phyloP scores from a whole-genome alignment of 1,140 invertebrate species.

The Brachionus sp. region DNA sequence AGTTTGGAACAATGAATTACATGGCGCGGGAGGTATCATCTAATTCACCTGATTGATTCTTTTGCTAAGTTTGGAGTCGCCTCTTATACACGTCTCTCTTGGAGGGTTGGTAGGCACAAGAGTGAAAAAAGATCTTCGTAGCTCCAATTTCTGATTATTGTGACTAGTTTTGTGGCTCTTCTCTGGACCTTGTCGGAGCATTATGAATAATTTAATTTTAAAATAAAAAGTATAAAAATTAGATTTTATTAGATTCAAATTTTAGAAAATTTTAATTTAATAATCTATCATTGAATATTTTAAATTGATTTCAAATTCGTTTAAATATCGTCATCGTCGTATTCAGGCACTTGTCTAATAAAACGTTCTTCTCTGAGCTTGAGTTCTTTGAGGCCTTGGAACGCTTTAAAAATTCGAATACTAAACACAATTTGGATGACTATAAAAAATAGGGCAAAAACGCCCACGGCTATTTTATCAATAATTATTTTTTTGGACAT shows the following conservation, averaged over 20 bases:
- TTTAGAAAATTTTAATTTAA: not conserved
- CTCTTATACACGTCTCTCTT: no score
- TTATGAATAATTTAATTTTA: not conserved
- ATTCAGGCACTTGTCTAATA: conserved; percentile 26
- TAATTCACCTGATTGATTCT: no score
- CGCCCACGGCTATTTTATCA: conserved; percentile 9
- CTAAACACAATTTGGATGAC: conserved; percentile 38
- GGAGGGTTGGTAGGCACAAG: no score
- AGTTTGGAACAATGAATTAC: no score
- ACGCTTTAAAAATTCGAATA: conserved; percentile 12
- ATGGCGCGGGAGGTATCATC: no score
- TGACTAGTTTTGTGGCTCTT: no score
- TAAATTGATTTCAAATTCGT: not conserved
- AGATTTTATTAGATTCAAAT: not conserved
- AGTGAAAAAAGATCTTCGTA: no score
- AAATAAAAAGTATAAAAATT: not conserved
- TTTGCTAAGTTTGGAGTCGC: no score
- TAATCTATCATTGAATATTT: not conserved
- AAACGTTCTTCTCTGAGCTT: conserved; percentile 25
- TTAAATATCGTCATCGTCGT: conserved; percentile 7
- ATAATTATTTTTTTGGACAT: conserved; percentile 14
- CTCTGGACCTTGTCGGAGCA: no score
- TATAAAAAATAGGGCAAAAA: conserved; percentile 2
- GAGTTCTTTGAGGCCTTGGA: not conserved
- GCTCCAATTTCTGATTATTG: no score